Evolutionary conservation across 2,888 invertebrate genomes (phyloP), one percentile per base, ranked within the genome.

Genomic region (Dryococelus australis): DNA sequence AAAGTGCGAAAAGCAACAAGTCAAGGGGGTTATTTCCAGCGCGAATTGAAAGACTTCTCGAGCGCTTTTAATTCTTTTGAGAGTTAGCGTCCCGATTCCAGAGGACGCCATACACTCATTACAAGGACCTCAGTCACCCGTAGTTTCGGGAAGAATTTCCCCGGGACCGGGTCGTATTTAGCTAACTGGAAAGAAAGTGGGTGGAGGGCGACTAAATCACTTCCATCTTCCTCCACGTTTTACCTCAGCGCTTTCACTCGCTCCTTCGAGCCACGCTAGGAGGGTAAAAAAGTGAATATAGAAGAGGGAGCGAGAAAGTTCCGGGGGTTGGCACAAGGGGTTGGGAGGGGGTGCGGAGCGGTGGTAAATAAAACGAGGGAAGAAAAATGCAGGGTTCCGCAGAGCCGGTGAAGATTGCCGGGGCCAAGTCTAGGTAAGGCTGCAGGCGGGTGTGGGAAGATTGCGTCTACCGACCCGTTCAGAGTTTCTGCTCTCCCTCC

Each of bases 181-280:
- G 83, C 83, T 83, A 83, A 83, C 83, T 83, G 83, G 83, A 27
- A 83, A 43, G 83, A 83, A 83, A 83, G 83, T 24, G 83, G 35
- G 16, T 20, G 20, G 28, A n/a, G n/a, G 35, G 83, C 24, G 28
- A 43, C 83, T 43, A 83, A 28, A 43, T 83, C 43, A 83, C 83
- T 83, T 83, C 83, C 35, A 83, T 83, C 83, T 83, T 35, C 26
- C 43, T 27, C 80, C 83, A 35, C 28, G 16, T 83, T 43, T 43
- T 83, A 83, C 83, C 43, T 83, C 43, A 13, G 20, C 83, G 35
- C 43, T 43, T 83, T 28, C 35, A 16, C 83, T 28, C 83, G 0
- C 43, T 35, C 83, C 65, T 65, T 65, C 65, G 16, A n/a, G n/a
- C 1, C 65, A 0, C 65, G 24, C 65, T 65, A 4, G 51, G 13